Evolutionary conservation across 2,888 invertebrate species (phyloP), one percentile per base, ranked within the genome.

Genomic region (Platerodrilus igneus): DNA sequence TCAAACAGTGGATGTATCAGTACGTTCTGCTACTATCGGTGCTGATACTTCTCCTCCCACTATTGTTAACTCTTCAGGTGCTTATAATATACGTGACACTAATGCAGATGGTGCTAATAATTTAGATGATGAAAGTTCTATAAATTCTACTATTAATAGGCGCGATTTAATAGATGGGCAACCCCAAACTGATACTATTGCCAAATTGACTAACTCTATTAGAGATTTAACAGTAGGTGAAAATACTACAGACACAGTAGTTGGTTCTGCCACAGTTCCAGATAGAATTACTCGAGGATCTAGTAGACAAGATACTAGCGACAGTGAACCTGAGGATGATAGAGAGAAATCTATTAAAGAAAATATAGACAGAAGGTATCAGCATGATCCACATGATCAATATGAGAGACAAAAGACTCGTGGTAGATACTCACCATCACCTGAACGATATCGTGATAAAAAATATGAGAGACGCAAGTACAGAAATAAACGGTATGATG

Each of bases 401-500:
- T 41, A 49, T 25, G 45, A 50, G 7, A 45, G 42, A 36, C 41
- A 41, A 11, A 47, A 48, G 9, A 37, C 29, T n/a, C 32, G 36
- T 5, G 29, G 41, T 17, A 31, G 43, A 16, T 46, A 48, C 37
- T 44, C 48, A 4, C 41, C 40, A n/a, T 61, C 63, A 3, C 64
- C 65, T 1, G 62, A 62, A 28, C 50, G 49, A 15, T 56, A 56
- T 16, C 53, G 60, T 17, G 60, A 63, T 25, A 59, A 60, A 34
- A 57, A 56, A 41, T 52, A 56, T 38, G 62, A 64, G 9, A 48
- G 54, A 32, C 41, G 72, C 18, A 72, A 71, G 51, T 62, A 66
- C 53, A 66, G 71, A 37, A 66, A 69, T 45, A 71, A 68, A 36
- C 65, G 74, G 35, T 80, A 80, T 60, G 81, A 83, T 48, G 81